A percentile compares a stretch with the other conserved stretches of the same genome.
These are phyloP conservation scores for Craniophora ligustri DNA, from an alignment of 2,888 invertebrate species.

Conservation along the genomic window DNA sequence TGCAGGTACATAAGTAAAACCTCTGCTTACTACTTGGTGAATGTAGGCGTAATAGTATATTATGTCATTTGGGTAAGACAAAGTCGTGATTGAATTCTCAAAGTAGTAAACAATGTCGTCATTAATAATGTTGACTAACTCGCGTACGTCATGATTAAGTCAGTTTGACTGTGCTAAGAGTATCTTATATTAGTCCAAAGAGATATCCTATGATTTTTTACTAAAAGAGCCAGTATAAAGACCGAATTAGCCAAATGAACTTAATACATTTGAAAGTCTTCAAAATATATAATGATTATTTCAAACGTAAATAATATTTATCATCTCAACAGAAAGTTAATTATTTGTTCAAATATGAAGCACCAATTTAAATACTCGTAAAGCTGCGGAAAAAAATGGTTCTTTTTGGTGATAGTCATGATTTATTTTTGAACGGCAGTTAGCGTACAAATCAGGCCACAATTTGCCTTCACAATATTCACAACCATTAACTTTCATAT, in stretches of 20 bases:
- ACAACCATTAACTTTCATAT: constrained; percentile 71
- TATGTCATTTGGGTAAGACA: too few relatives aligned
- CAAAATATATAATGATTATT: constrained; percentile 11
- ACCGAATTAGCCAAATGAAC: too few relatives aligned
- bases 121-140: not conserved
- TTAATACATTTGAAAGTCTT: not conserved
- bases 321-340: constrained; percentile 1
- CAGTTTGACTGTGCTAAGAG: too few relatives aligned
- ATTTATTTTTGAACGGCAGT: constrained; percentile 39
- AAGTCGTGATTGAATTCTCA: not conserved
- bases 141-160: too few relatives aligned
- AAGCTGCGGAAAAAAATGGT: constrained; percentile 8
- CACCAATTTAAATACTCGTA: constrained; percentile 21
- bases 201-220: too few relatives aligned
- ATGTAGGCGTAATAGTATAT: too few relatives aligned
- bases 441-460: constrained; percentile 42
- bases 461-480: constrained; percentile 50
- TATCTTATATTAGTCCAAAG: too few relatives aligned
- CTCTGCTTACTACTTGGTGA: too few relatives aligned
- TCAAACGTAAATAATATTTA: not conserved
- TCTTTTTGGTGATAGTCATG: constrained; percentile 24
- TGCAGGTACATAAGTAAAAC: too few relatives aligned
- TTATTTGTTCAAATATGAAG: constrained; percentile 2
- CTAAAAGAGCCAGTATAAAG: too few relatives aligned
- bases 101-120: too few relatives aligned